A percentile compares a stretch with the other conserved stretches of the same genome.
phyloP scores from a whole-genome alignment of 92 coral and sea anemone genomes.

The Nematostella vectensis region DNA sequence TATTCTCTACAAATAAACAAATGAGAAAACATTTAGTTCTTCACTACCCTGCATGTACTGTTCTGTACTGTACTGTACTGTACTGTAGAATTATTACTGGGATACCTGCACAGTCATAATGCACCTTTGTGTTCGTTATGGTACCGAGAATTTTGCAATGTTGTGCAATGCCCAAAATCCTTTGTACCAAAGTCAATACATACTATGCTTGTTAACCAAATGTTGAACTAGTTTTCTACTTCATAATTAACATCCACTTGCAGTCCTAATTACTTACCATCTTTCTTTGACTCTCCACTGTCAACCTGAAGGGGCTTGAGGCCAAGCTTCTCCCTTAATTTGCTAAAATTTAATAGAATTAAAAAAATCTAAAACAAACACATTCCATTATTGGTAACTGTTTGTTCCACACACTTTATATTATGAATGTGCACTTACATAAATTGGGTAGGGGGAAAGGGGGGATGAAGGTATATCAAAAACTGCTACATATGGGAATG shows the following conservation, averaged over 20 bases:
- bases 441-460: too few relatives aligned
- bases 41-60: too few relatives aligned
- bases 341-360: constrained; percentile 22
- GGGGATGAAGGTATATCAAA: too few relatives aligned
- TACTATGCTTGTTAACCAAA: not conserved
- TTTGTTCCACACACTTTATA: not conserved
- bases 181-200: not conserved
- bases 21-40: not conserved
- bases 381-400: too few relatives aligned
- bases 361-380: not conserved
- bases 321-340: constrained; percentile 79
- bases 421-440: too few relatives aligned
- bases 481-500: too few relatives aligned
- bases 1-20: constrained; percentile 7
- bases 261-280: constrained; percentile 13
- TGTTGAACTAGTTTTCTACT: not conserved
- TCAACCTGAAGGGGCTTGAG: constrained; percentile 64
- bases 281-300: constrained; percentile 24
- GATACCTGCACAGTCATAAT: too few relatives aligned
- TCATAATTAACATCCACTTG: not conserved
- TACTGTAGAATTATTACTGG: too few relatives aligned
- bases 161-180: too few relatives aligned
- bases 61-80: too few relatives aligned
- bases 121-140: too few relatives aligned
- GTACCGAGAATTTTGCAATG: too few relatives aligned